These are phyloP conservation scores for Collichthys lucidus DNA, from an alignment of 2,113 vertebrate genomes.

Conservation along the genomic window DNA sequence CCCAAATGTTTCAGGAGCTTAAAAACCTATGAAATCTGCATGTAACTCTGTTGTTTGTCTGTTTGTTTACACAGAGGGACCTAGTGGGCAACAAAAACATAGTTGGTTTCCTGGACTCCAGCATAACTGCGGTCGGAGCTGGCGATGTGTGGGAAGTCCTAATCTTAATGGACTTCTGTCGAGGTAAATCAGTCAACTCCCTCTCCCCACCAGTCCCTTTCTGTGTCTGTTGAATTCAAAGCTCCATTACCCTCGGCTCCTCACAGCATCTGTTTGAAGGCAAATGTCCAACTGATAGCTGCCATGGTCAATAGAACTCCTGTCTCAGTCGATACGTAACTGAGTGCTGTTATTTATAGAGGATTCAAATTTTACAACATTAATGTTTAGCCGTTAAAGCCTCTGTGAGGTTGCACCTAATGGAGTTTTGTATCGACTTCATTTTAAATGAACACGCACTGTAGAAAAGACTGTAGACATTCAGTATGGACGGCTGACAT, in stretches of 20 bases:
- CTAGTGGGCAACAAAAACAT: constrained; percentile 97
- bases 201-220: neutral
- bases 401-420: neutral
- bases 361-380: constrained; percentile 7
- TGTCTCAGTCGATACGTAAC: constrained; percentile 23
- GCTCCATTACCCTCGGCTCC: constrained; percentile 22
- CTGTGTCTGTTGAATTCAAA: constrained; percentile 23
- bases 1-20: constrained; percentile 5
- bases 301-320: constrained; percentile 8
- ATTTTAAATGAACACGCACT: no score
- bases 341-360: constrained; percentile 40
- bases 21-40: neutral
- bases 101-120: constrained; percentile 96
- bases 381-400: neutral
- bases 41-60: neutral
- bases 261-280: constrained; percentile 20
- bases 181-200: constrained; percentile 86
- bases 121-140: constrained; percentile 91
- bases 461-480: no score
- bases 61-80: constrained; percentile 87
- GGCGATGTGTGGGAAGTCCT: constrained; percentile 98
- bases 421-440: neutral
- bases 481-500: neutral
- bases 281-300: constrained; percentile 22
- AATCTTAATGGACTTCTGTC: constrained; percentile 98